Evolutionary conservation across 1,140 invertebrate species (phyloP), one percentile per base, ranked within the genome.

Genomic region (Nephila pilipes): DNA sequence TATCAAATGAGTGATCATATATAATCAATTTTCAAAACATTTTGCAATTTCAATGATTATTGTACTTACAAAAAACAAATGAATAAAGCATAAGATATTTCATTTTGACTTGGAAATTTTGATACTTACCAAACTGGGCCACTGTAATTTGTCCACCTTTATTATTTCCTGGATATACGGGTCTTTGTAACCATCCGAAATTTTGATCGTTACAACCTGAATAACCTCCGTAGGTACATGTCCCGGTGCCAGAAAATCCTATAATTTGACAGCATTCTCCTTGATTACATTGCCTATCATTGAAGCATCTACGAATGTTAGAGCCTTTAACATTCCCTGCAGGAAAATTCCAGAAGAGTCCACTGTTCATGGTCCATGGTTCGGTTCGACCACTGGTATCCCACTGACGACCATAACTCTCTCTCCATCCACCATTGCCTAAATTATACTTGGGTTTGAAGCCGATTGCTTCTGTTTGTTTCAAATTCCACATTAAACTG

Each of bases 281-380:
- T 20, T 25, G 16, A 20, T 32, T 63, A 25, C 85, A 87, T 14
- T 87, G 85, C 32, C 85, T 32, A 38, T 25, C 36, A 6, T 63
- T 57, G 63, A 60, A 60, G n/a, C 85, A 87, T 63, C 85, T 63
- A 1, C 57, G 55, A 16, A 14, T 63, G 57, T 87, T 60, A 22
- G 55, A 87, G 10, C 85, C 85, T 63, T 87, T 87, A 20, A n/a
- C 63, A n/a, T 87, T 87, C n/a, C 85, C 85, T n/a, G 85, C 8
- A 25, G 85, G 85, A 10, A 60, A 87, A 38, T 87, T 87, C 85
- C 85, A 87, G 22, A 22, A 87, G 5, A 58, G 36, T 8, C 85
- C 85, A 87, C 18, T 63, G 85, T 87, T 87, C 12, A 12, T 38
- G 22, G 29, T 58, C 57, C 55, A 87, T 22, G 57, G 57, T 55